These are phyloP conservation scores for Trissolcus brochymenae DNA, from an alignment of 2,888 invertebrate species.

Conservation along the genomic window DNA sequence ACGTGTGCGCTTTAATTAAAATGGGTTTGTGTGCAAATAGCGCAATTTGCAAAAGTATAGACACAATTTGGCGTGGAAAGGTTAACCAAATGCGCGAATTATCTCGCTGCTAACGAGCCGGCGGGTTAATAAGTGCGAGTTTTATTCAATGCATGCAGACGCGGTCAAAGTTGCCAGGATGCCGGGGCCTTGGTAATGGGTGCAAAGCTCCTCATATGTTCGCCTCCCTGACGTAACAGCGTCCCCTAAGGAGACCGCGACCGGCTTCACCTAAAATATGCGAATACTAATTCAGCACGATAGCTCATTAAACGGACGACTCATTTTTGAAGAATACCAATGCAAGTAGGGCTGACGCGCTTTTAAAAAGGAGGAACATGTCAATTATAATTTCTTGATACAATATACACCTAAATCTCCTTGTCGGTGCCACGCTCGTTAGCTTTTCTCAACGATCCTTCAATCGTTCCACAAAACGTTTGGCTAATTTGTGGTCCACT, in stretches of 20 bases:
- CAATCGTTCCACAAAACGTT: too few relatives aligned
- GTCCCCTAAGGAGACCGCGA: conserved; percentile 36
- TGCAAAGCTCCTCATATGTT: conserved; percentile 34
- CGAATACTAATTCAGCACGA: conserved; percentile 57
- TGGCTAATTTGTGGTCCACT: too few relatives aligned
- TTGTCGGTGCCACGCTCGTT: too few relatives aligned
- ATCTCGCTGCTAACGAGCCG: conserved; percentile 31
- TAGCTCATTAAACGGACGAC: conserved; percentile 54
- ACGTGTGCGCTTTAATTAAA: conserved; percentile 44
- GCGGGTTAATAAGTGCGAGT: conserved; percentile 44
- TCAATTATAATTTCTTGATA: conserved; percentile 26
- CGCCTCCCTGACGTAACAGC: conserved; percentile 30
- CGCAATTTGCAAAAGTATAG: conserved; percentile 46
- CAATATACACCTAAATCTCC: conserved; percentile 8
- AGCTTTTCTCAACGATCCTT: too few relatives aligned
- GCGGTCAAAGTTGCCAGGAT: conserved; percentile 56
- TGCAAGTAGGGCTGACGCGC: conserved; percentile 16
- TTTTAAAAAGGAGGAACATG: conserved; percentile 11
- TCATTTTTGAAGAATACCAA: conserved; percentile 49
- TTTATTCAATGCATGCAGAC: conserved; percentile 48
- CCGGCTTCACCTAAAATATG: conserved; percentile 49
- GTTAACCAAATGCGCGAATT: conserved; percentile 50
- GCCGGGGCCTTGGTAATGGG: conserved; percentile 39
- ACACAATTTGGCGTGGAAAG: conserved; percentile 41
- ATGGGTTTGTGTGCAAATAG: conserved; percentile 33